Evolutionary conservation across 2,888 invertebrate genomes (phyloP).

Genomic region (Protodeltote pygarga): DNA sequence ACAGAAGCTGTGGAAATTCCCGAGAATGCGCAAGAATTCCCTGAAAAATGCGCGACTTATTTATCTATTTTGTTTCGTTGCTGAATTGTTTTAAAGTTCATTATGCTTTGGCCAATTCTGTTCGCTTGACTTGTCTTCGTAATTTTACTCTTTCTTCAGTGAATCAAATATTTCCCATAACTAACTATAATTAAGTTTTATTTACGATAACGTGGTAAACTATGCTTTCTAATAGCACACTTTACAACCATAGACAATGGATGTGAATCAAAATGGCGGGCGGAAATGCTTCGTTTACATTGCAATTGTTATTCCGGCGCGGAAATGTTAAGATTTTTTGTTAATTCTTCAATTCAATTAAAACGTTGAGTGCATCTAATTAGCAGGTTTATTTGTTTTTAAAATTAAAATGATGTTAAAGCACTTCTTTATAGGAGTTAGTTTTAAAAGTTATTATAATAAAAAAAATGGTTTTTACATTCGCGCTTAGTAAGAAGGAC

Average conservation of each 20-base stretch:
- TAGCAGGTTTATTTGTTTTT: conserved; percentile 24
- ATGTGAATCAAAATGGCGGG: conserved; percentile 59
- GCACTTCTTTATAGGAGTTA: background rate
- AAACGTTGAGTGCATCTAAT: conserved; percentile 42
- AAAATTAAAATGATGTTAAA: conserved; percentile 8
- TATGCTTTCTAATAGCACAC: conserved; percentile 54
- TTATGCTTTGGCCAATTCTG: no score
- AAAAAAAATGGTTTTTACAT: no score
- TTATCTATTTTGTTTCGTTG: no score
- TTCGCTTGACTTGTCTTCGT: no score
- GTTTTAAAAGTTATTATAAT: background rate
- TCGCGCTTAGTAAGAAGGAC: no score
- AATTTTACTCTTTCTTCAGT: conserved; percentile 9
- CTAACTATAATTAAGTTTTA: conserved; percentile 37
- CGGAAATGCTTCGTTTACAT: conserved; percentile 52
- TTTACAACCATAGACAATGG: conserved; percentile 59
- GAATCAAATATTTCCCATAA: conserved; percentile 42
- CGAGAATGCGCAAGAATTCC: no score
- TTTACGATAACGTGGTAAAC: conserved; percentile 42
- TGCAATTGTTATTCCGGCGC: conserved; percentile 43
- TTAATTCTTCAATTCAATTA: conserved; percentile 38
- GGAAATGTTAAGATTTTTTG: conserved; percentile 47
- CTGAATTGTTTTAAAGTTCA: no score
- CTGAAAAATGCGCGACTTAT: no score
- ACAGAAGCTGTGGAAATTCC: no score